Percentiles rank a stretch among this genome's conserved stretches.
phyloP scores from a whole-genome alignment of 2,113 vertebrate species.

The Dipodomys merriami region DNA sequence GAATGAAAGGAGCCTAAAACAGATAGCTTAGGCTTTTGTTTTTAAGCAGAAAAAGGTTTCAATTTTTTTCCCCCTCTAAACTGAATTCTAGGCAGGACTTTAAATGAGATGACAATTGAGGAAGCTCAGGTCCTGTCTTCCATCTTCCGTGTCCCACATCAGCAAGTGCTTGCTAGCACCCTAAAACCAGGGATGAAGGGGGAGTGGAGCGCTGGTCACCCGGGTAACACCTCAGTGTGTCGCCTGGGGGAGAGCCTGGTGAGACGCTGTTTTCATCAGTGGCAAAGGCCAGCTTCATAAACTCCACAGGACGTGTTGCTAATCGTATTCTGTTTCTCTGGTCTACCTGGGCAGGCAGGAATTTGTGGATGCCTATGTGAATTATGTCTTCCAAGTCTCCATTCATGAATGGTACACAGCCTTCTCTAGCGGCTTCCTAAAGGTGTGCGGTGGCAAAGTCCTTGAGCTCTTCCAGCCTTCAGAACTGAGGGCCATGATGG shows the following conservation, averaged over 20 bases:
- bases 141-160: too few species aligned
- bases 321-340: background rate
- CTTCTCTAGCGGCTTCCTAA: constrained; percentile 96
- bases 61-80: background rate
- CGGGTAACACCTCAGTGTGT: background rate
- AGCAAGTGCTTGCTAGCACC: background rate
- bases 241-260: background rate
- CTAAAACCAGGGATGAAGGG: background rate
- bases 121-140: background rate
- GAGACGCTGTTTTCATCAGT: background rate
- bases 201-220: background rate
- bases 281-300: background rate
- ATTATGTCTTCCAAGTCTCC: constrained; percentile 94
- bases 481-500: constrained; percentile 98
- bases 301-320: background rate
- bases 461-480: constrained; percentile 97
- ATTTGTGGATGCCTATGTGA: constrained; percentile 95
- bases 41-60: background rate
- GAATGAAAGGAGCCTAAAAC: background rate
- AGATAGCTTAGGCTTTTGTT: background rate
- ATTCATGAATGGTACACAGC: constrained; percentile 93
- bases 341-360: constrained; percentile 89
- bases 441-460: constrained; percentile 98
- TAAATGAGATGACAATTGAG: background rate
- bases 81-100: constrained; percentile 5